Evolutionary conservation across 2,888 invertebrate species (phyloP).

Genomic region (Pilophorus perplexus): DNA sequence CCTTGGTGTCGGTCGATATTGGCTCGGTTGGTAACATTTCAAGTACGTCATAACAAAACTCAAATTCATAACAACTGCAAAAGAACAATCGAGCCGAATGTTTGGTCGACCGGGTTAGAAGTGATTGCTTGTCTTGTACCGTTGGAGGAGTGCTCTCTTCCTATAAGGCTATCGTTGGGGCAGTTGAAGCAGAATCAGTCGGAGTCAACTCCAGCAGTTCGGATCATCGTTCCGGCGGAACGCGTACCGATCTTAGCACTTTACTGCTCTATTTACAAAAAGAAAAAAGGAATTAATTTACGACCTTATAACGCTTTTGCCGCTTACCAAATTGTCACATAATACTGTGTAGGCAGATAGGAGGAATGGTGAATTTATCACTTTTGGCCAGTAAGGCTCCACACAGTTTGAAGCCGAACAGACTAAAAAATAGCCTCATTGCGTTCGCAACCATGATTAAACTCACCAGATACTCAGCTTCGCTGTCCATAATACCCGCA

Average conservation of each 20-base stretch:
- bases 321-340: neutral
- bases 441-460: too few relatives aligned
- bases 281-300: conserved; percentile 49
- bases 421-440: too few relatives aligned
- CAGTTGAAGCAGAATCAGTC: conserved; percentile 32
- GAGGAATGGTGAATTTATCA: too few relatives aligned
- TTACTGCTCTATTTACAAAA: conserved; percentile 68
- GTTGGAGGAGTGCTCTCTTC: conserved; percentile 1
- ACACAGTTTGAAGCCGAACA: too few relatives aligned
- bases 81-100: too few relatives aligned
- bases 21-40: too few relatives aligned
- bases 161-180: conserved; percentile 21
- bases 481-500: conserved; percentile 67
- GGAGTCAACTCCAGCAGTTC: conserved; percentile 7
- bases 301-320: neutral
- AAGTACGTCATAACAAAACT: too few relatives aligned
- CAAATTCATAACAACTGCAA: too few relatives aligned
- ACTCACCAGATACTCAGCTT: conserved; percentile 70
- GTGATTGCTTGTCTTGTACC: conserved; percentile 11
- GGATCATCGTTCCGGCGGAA: conserved; percentile 69
- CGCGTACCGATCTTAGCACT: conserved; percentile 68
- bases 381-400: too few relatives aligned
- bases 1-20: too few relatives aligned
- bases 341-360: too few relatives aligned
- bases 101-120: too few relatives aligned